phyloP scores from a whole-genome alignment of 2,888 invertebrate genomes.

The Epistrophella euchroma region DNA sequence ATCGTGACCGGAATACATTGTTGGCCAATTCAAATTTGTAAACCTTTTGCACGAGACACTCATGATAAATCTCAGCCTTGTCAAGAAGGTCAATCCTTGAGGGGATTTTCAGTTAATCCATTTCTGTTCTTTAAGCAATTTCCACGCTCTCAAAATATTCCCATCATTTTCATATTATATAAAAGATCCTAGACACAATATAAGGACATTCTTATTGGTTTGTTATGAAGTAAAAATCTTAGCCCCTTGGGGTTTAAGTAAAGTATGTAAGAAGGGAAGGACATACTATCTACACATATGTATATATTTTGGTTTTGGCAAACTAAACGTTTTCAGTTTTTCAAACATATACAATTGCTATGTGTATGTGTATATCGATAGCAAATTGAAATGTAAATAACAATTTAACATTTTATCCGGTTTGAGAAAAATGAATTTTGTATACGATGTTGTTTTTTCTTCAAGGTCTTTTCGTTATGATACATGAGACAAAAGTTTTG shows the following conservation, averaged over 20 bases:
- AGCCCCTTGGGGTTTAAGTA: neutral
- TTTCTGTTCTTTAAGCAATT: neutral
- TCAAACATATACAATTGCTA: neutral
- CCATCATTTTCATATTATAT: neutral
- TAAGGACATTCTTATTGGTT: slow-evolving; percentile 15
- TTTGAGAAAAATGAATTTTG: slow-evolving; percentile 1
- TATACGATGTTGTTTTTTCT: neutral
- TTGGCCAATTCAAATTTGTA: slow-evolving; percentile 45
- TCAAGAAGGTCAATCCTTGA: slow-evolving; percentile 23
- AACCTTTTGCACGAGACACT: slow-evolving; percentile 2
- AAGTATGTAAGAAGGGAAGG: neutral
- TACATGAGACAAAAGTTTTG: neutral
- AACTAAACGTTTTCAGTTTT: slow-evolving; percentile 14
- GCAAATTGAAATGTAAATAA: slow-evolving; percentile 35
- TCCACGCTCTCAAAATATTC: neutral
- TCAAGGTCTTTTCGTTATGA: neutral
- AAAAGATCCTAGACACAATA: neutral
- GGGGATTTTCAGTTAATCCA: slow-evolving; percentile 4
- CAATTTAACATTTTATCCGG: slow-evolving; percentile 12
- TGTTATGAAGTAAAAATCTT: slow-evolving; percentile 5
- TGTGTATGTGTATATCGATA: neutral
- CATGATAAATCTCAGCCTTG: slow-evolving; percentile 6
- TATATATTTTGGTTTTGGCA: neutral
- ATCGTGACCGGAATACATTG: slow-evolving; percentile 48
- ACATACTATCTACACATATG: neutral